Evolutionary conservation across 2,888 invertebrate genomes (phyloP).

Genomic region (Escarpia spicata): DNA sequence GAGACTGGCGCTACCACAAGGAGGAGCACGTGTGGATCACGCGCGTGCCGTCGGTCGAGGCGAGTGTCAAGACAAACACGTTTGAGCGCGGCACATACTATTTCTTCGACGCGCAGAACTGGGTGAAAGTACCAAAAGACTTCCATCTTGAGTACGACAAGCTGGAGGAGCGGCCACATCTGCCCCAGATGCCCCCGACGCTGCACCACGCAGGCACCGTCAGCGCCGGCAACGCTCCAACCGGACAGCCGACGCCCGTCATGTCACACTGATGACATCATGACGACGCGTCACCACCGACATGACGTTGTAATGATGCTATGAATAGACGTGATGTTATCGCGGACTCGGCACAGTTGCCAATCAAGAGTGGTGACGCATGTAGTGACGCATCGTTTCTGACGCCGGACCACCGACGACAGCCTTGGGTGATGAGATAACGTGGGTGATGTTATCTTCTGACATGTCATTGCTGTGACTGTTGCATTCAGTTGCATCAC

Average conservation of each 20-base stretch:
- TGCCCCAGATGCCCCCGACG: conserved; percentile 44
- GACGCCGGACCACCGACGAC: neutral
- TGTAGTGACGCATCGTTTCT: neutral
- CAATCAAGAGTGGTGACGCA: neutral
- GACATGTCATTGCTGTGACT: neutral
- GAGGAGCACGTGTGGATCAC: conserved; percentile 99
- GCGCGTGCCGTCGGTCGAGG: conserved; percentile 91
- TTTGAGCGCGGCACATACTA: conserved; percentile 99
- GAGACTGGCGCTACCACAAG: conserved; percentile 99
- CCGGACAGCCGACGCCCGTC: neutral
- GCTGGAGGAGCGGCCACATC: conserved; percentile 87
- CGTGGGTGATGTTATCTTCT: neutral
- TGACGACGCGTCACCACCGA: neutral
- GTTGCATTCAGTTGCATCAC: neutral
- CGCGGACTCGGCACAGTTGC: neutral
- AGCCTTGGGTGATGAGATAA: neutral
- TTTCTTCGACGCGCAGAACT: conserved; percentile 98
- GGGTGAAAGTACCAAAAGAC: conserved; percentile 99
- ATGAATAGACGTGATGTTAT: neutral
- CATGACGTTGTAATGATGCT: neutral
- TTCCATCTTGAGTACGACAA: conserved; percentile 99
- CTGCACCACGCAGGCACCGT: neutral
- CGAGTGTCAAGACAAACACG: conserved; percentile 92
- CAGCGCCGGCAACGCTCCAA: neutral
- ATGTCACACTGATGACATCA: conserved; percentile 19